Evolutionary conservation across 2,113 vertebrate species (phyloP).

Genomic region (Arvicanthis niloticus): DNA sequence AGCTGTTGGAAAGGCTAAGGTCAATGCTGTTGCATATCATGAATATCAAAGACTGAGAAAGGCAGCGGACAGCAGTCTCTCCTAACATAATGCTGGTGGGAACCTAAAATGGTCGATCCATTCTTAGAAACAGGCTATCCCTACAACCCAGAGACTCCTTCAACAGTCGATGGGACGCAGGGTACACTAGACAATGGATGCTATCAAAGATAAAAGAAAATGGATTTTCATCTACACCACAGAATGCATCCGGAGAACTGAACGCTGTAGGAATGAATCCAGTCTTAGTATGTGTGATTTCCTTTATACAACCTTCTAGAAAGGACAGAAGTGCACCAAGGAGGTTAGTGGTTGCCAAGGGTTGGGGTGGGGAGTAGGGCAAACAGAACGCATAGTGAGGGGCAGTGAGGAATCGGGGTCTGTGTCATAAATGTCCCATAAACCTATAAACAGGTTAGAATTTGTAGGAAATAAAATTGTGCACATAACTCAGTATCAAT

Average conservation of each 20-base stretch:
- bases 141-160: background rate
- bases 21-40: background rate
- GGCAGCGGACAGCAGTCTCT: background rate
- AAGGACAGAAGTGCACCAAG: background rate
- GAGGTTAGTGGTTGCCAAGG: background rate
- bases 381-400: background rate
- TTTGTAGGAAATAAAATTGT: background rate
- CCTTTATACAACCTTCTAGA: too few species aligned
- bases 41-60: background rate
- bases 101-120: background rate
- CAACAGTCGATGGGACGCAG: background rate
- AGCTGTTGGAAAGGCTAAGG: background rate
- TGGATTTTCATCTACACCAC: too few species aligned
- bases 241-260: background rate
- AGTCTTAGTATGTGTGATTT: background rate
- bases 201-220: background rate
- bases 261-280: background rate
- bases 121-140: background rate
- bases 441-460: background rate
- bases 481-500: background rate
- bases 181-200: background rate
- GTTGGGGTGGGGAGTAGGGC: background rate
- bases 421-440: background rate
- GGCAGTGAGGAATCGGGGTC: background rate
- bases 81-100: background rate